Evolutionary conservation across 2,113 vertebrate species (phyloP).

Genomic region (Bagarius yarrelli): DNA sequence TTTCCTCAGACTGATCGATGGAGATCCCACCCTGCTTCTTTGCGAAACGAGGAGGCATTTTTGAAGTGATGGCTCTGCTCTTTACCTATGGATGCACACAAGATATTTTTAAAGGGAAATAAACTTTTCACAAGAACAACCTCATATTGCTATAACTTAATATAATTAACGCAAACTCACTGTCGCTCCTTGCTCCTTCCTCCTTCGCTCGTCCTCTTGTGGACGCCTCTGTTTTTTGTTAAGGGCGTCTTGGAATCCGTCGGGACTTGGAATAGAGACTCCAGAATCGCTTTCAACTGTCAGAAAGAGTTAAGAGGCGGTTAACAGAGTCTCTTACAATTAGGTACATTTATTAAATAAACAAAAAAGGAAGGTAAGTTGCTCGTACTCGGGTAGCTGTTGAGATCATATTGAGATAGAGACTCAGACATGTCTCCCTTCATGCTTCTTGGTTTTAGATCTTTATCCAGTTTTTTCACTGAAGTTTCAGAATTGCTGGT

Average conservation of each 20-base stretch:
- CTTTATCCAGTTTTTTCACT: conserved; percentile 83
- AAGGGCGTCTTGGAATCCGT: conserved; percentile 87
- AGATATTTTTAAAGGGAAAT: no score
- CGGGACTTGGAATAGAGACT: conserved; percentile 66
- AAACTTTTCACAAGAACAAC: no score
- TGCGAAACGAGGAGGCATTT: conserved; percentile 95
- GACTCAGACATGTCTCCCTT: conserved; percentile 80
- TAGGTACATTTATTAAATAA: neutral
- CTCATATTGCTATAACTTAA: neutral
- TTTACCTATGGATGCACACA: conserved; percentile 75
- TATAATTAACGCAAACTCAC: conserved; percentile 59
- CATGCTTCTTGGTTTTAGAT: conserved; percentile 70
- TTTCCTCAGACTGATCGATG: conserved; percentile 83
- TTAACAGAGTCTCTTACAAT: neutral
- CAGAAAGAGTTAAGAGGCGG: neutral
- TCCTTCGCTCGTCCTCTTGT: conserved; percentile 89
- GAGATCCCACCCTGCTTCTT: conserved; percentile 89
- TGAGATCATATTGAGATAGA: conserved; percentile 84
- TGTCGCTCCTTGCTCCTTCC: conserved; percentile 86
- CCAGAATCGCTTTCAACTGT: conserved; percentile 78
- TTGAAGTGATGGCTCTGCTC: conserved; percentile 82
- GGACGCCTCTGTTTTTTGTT: conserved; percentile 93
- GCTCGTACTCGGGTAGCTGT: conserved; percentile 82
- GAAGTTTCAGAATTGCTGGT: conserved; percentile 63
- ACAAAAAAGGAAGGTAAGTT: neutral